phyloP scores from a whole-genome alignment of 2,888 invertebrate species.

The Hypolimnas misippus region DNA sequence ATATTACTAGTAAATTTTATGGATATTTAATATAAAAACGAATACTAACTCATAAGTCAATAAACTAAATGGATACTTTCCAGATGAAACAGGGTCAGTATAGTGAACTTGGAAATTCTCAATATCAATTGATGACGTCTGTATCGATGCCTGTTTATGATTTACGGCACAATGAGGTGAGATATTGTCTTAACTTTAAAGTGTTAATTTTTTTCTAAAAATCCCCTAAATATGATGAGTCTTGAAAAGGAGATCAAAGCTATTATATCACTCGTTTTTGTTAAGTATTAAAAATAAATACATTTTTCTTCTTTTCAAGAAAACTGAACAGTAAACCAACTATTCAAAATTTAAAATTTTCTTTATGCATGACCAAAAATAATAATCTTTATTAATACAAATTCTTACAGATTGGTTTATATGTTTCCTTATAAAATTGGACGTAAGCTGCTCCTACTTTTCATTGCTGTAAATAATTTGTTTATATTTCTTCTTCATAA shows the following conservation, averaged over 20 bases:
- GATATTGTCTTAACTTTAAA: conserved; percentile 50
- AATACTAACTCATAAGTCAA: not conserved
- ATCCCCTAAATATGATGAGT: conserved; percentile 43
- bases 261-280: conserved; percentile 35
- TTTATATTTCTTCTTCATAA: conserved; percentile 40
- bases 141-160: conserved; percentile 97
- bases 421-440: conserved; percentile 68
- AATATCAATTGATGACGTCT: conserved; percentile 94
- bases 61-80: conserved; percentile 26
- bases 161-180: conserved; percentile 92
- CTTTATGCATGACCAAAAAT: conserved; percentile 65
- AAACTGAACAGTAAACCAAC: conserved; percentile 50
- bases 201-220: conserved; percentile 30
- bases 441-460: conserved; percentile 70
- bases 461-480: conserved; percentile 42
- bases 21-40: too few species aligned
- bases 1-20: not conserved
- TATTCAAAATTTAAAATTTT: conserved; percentile 62
- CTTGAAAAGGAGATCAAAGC: conserved; percentile 45
- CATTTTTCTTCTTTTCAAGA: conserved; percentile 51
- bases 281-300: conserved; percentile 17
- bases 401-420: conserved; percentile 76
- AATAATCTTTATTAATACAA: conserved; percentile 58
- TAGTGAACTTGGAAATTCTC: conserved; percentile 84
- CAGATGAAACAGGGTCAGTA: conserved; percentile 86